Evolutionary conservation across 2,113 vertebrate species (phyloP).

Genomic region (Turdus rufiventris): DNA sequence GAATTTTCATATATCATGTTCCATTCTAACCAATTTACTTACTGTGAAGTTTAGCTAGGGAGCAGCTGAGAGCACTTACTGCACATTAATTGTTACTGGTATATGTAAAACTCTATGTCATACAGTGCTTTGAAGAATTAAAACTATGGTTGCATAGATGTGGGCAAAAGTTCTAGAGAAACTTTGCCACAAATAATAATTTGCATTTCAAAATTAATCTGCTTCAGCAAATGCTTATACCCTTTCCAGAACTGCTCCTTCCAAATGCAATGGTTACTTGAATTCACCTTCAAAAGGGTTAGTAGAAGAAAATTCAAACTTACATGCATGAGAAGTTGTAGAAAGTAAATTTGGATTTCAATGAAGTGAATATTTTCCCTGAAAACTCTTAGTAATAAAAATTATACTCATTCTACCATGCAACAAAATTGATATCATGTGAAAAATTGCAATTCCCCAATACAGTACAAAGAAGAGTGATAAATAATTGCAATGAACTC

Average conservation of each 20-base stretch:
- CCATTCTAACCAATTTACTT: neutral
- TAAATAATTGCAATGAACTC: neutral
- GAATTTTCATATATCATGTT: neutral
- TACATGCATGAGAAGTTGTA: neutral
- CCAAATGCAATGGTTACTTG: neutral
- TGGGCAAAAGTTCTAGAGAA: neutral
- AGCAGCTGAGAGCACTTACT: neutral
- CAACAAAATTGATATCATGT: neutral
- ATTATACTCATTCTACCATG: neutral
- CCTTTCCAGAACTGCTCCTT: neutral
- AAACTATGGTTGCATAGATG: neutral
- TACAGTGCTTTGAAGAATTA: neutral
- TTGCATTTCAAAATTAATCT: neutral
- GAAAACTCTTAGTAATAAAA: neutral
- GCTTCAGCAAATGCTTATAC: neutral
- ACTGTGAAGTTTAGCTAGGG: neutral
- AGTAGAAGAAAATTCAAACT: neutral
- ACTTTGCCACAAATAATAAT: neutral
- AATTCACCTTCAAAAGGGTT: neutral
- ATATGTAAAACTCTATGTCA: neutral
- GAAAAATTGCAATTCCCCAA: neutral
- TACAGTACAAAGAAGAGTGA: neutral
- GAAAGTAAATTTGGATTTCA: neutral
- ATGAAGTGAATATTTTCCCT: neutral
- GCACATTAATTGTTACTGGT: neutral